Percentiles rank a stretch among this genome's conserved stretches.
Evolutionary conservation across 2,113 vertebrate genomes (phyloP).

Genomic region (Capreolus pygargus): DNA sequence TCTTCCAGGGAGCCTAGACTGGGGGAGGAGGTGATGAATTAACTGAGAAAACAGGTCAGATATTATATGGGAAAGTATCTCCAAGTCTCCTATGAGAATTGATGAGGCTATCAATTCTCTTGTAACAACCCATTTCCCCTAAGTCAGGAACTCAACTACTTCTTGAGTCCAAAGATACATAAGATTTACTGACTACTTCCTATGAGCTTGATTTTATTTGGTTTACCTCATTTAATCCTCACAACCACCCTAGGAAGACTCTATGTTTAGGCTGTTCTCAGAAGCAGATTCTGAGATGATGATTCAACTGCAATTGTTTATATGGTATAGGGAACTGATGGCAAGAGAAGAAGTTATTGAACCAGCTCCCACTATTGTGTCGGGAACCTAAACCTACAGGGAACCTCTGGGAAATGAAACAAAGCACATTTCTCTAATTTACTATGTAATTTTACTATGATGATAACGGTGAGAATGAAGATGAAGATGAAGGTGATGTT

Average conservation of each 20-base stretch:
- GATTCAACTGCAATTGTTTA: neutral
- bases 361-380: accelerated
- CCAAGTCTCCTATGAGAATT: neutral
- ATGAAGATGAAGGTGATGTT: accelerated
- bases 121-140: neutral
- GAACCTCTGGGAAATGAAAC: neutral
- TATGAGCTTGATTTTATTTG: neutral
- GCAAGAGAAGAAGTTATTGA: neutral
- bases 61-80: neutral
- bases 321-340: too few species aligned
- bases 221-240: neutral
- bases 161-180: neutral
- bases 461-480: accelerated
- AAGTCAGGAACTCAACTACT: neutral
- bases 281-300: neutral
- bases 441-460: neutral
- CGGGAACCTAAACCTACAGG: neutral
- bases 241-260: too few species aligned
- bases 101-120: neutral
- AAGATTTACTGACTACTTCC: neutral
- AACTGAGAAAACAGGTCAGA: neutral
- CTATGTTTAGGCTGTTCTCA: neutral
- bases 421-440: neutral
- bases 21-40: neutral
- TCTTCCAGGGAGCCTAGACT: too few species aligned